These are phyloP conservation scores for Mya arenaria DNA, from an alignment of 1,140 invertebrate genomes.

Conservation along the genomic window DNA sequence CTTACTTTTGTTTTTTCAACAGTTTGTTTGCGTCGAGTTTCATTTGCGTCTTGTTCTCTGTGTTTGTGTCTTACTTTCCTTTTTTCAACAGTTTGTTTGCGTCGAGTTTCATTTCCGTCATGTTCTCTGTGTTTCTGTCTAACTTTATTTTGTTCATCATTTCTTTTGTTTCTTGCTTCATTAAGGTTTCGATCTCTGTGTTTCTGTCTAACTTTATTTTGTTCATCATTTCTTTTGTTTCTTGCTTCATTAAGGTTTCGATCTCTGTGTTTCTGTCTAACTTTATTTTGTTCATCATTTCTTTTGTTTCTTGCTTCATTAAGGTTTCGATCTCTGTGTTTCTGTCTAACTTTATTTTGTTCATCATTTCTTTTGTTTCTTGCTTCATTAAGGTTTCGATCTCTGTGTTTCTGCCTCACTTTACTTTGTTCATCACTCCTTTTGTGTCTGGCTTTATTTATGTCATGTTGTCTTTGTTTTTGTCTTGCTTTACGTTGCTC, in stretches of 20 bases:
- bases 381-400: neutral
- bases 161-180: neutral
- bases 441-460: neutral
- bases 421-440: neutral
- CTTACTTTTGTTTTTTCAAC: neutral
- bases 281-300: conserved; percentile 14
- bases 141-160: neutral
- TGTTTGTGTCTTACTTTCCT: no score
- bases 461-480: conserved; percentile 13
- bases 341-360: neutral
- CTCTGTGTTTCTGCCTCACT: conserved; percentile 3
- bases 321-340: neutral
- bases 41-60: no score
- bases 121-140: neutral
- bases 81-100: no score
- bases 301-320: neutral
- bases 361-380: conserved; percentile 3
- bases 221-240: neutral
- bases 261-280: conserved; percentile 9
- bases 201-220: neutral
- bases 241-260: neutral
- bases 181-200: neutral
- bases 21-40: neutral
- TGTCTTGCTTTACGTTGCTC: neutral
- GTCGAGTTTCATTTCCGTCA: no score